These are phyloP conservation scores for Oligia latruncula DNA, from an alignment of 2,888 invertebrate genomes.

Conservation along the genomic window DNA sequence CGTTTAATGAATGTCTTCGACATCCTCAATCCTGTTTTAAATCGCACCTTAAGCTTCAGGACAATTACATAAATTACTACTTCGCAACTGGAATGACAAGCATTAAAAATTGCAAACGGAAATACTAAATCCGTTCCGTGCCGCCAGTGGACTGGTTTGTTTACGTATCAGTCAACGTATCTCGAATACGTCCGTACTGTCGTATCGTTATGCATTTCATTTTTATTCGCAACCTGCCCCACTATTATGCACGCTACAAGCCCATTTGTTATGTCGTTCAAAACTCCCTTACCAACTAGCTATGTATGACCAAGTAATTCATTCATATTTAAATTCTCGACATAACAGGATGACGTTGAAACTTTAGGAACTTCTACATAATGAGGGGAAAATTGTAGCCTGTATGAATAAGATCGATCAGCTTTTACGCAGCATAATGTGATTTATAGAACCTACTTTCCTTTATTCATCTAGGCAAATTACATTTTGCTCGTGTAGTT, in stretches of 20 bases:
- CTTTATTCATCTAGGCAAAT: constrained; percentile 61
- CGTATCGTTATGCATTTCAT: constrained; percentile 67
- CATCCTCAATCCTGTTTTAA: constrained; percentile 38
- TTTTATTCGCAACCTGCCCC: constrained; percentile 57
- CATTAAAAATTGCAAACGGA: constrained; percentile 64
- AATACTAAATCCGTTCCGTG: constrained; percentile 72
- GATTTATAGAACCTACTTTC: constrained; percentile 63
- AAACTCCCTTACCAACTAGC: constrained; percentile 7
- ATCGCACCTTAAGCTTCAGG: constrained; percentile 27
- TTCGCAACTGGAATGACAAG: constrained; percentile 34
- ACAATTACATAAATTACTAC: constrained; percentile 50
- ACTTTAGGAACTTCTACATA: constrained; percentile 42
- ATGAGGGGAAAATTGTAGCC: constrained; percentile 44
- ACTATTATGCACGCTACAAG: constrained; percentile 26
- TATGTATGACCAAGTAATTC: constrained; percentile 13
- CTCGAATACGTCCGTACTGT: constrained; percentile 68
- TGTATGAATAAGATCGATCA: constrained; percentile 44
- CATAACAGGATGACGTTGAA: constrained; percentile 27
- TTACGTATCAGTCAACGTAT: constrained; percentile 72
- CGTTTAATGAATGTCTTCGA: constrained; percentile 9
- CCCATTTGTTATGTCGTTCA: constrained; percentile 19
- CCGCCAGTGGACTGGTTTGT: constrained; percentile 68
- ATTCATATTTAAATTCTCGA: constrained; percentile 34
- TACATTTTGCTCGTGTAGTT: constrained; percentile 48
- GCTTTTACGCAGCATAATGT: constrained; percentile 50